Evolutionary conservation across 1,140 invertebrate genomes (phyloP).

Genomic region (Apis laboriosa): DNA sequence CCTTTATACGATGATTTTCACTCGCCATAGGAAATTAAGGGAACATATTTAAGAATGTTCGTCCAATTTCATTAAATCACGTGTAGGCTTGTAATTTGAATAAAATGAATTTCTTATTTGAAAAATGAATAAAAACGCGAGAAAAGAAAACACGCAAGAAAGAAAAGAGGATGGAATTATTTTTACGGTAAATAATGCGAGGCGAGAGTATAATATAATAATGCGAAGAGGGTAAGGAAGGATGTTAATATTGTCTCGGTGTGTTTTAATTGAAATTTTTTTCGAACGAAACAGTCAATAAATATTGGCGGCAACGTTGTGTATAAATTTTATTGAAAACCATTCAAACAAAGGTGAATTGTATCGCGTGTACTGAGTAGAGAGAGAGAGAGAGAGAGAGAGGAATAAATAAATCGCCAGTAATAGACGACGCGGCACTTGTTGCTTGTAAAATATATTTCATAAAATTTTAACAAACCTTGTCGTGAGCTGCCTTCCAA

Average conservation of each 20-base stretch:
- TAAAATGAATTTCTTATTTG: background rate
- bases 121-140: too few relatives aligned
- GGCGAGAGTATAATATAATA: too few relatives aligned
- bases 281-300: background rate
- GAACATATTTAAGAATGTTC: background rate
- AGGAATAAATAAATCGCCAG: background rate
- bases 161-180: background rate
- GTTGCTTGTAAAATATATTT: slow-evolving; percentile 28
- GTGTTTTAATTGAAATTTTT: background rate
- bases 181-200: background rate
- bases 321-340: slow-evolving; percentile 25
- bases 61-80: background rate
- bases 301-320: background rate
- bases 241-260: background rate
- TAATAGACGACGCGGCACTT: slow-evolving; percentile 20
- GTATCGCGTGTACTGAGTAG: background rate
- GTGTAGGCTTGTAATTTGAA: background rate
- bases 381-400: too few relatives aligned
- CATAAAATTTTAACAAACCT: slow-evolving; percentile 24
- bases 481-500: background rate
- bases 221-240: background rate
- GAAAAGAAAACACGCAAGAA: too few relatives aligned
- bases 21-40: background rate
- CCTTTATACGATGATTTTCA: background rate
- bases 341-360: slow-evolving; percentile 13